These are phyloP conservation scores for Mungos mungo DNA, from an alignment of 2,113 vertebrate genomes.

Conservation along the genomic window DNA sequence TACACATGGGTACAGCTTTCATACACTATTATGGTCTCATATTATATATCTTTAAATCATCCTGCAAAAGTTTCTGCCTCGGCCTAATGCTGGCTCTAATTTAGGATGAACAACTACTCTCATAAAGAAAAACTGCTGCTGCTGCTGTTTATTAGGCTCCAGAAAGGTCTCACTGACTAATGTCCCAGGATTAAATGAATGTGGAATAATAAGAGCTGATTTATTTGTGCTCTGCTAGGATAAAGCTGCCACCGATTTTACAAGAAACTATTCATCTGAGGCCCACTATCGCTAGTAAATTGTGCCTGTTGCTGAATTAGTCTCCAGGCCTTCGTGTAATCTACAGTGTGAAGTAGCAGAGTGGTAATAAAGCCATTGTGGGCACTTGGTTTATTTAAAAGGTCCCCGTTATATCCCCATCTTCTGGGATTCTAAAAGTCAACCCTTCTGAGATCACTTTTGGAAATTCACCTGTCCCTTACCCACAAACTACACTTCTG, in stretches of 20 bases:
- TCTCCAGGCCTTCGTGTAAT: constrained; percentile 85
- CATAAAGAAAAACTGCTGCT: constrained; percentile 92
- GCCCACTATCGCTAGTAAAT: constrained; percentile 87
- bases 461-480: constrained; percentile 66
- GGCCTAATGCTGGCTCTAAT: constrained; percentile 87
- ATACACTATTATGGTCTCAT: constrained; percentile 83
- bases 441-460: constrained; percentile 70
- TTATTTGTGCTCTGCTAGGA: constrained; percentile 89
- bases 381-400: constrained; percentile 85
- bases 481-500: constrained; percentile 62
- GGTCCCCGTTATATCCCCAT: constrained; percentile 74
- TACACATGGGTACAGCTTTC: constrained; percentile 86
- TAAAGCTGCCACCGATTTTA: constrained; percentile 91
- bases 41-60: constrained; percentile 90
- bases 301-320: constrained; percentile 88
- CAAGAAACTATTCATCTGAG: constrained; percentile 92
- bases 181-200: constrained; percentile 92
- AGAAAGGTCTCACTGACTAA: constrained; percentile 92
- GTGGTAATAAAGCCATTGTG: constrained; percentile 85
- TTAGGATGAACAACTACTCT: constrained; percentile 91
- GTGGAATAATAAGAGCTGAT: constrained; percentile 92
- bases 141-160: constrained; percentile 90
- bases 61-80: constrained; percentile 86
- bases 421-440: constrained; percentile 79
- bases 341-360: constrained; percentile 82